A percentile compares a stretch with the other conserved stretches of the same genome.
Evolutionary conservation across 1,140 invertebrate species (phyloP).

Genomic region (Maniola jurtina): DNA sequence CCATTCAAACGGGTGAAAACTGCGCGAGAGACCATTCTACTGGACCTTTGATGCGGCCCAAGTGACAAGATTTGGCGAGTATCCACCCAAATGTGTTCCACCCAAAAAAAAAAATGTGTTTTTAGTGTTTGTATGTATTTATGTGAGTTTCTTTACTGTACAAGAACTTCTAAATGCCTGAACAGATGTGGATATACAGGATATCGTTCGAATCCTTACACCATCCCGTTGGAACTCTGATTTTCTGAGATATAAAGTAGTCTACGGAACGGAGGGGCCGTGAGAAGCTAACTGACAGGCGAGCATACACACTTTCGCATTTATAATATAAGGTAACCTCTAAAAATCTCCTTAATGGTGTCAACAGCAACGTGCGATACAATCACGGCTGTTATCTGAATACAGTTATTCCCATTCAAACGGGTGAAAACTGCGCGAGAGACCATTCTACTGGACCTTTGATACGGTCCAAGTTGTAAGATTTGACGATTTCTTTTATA

Average conservation of each 20-base stretch:
- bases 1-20: slow-evolving; percentile 39
- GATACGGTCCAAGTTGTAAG: slow-evolving; percentile 8
- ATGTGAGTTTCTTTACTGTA: too few species aligned
- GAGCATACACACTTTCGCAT: too few species aligned
- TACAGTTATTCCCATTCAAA: slow-evolving; percentile 43
- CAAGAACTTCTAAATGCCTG: too few species aligned
- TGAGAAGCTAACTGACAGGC: too few species aligned
- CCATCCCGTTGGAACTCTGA: too few species aligned
- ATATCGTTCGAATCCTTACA: too few species aligned
- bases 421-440: slow-evolving; percentile 32
- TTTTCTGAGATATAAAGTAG: too few species aligned
- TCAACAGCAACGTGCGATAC: slow-evolving; percentile 32
- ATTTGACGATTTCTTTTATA: too few species aligned
- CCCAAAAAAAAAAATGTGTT: neutral
- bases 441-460: slow-evolving; percentile 35
- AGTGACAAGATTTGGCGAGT: slow-evolving; percentile 3
- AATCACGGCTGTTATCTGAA: slow-evolving; percentile 39
- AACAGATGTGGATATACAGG: too few species aligned
- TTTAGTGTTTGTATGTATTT: neutral
- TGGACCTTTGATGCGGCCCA: slow-evolving; percentile 24
- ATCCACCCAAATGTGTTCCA: neutral
- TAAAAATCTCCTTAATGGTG: slow-evolving; percentile 26
- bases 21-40: slow-evolving; percentile 34
- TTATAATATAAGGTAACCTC: too few species aligned
- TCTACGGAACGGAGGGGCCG: too few species aligned